phyloP scores from a whole-genome alignment of 2,888 invertebrate genomes.

The Aspidiotus destructor region DNA sequence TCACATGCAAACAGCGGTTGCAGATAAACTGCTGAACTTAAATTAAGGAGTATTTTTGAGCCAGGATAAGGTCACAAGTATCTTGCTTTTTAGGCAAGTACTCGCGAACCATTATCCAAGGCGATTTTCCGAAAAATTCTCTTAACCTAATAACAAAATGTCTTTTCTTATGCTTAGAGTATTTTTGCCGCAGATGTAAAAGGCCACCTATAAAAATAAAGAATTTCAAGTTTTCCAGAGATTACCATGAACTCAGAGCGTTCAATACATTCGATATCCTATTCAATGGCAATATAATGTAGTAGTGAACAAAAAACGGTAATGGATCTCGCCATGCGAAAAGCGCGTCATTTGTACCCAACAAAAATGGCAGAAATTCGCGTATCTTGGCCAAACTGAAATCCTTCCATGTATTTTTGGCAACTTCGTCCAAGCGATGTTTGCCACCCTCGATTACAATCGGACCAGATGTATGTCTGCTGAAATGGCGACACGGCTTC shows the following conservation, averaged over 20 bases:
- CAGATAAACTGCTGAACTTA: too few relatives aligned
- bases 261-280: slow-evolving; percentile 49
- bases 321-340: slow-evolving; percentile 77
- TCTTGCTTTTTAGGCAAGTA: too few relatives aligned
- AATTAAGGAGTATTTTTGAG: too few relatives aligned
- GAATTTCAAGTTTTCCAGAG: too few relatives aligned
- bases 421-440: slow-evolving; percentile 53
- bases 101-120: too few relatives aligned
- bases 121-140: neutral
- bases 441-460: slow-evolving; percentile 46
- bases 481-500: slow-evolving; percentile 54
- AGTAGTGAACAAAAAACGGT: slow-evolving; percentile 77
- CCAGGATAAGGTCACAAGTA: too few relatives aligned
- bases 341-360: slow-evolving; percentile 69
- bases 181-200: too few relatives aligned
- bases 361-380: slow-evolving; percentile 55
- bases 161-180: neutral
- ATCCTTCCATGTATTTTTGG: slow-evolving; percentile 45
- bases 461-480: slow-evolving; percentile 48
- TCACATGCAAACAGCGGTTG: too few relatives aligned
- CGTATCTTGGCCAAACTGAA: slow-evolving; percentile 48
- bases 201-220: too few relatives aligned
- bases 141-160: neutral
- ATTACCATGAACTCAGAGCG: too few relatives aligned
- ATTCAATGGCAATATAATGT: slow-evolving; percentile 61